A percentile compares a stretch with the other conserved stretches of the same genome.
These are phyloP conservation scores for Rhinopomastus cyanomelas DNA, from an alignment of 2,113 vertebrate species.

Conservation along the genomic window DNA sequence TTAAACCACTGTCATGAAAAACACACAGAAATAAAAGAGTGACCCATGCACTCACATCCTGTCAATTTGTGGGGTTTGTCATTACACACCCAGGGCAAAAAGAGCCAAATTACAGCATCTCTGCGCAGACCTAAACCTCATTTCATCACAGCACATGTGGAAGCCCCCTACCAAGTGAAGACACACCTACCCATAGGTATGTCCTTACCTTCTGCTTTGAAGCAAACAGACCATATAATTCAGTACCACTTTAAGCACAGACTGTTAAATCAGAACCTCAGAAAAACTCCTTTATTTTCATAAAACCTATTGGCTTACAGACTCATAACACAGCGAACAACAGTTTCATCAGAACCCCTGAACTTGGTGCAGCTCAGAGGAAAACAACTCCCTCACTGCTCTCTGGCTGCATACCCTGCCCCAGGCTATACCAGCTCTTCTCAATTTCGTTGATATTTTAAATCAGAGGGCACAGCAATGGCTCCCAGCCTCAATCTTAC, in stretches of 20 bases:
- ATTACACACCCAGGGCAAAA: background rate
- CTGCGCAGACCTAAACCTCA: accelerated
- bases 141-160: accelerated
- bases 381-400: background rate
- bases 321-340: background rate
- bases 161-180: background rate
- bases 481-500: background rate
- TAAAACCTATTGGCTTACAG: background rate
- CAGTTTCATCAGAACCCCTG: background rate
- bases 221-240: background rate
- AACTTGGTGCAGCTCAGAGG: background rate
- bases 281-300: background rate
- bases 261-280: background rate
- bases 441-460: background rate
- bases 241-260: background rate
- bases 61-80: constrained; percentile 1
- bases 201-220: background rate
- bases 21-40: background rate
- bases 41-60: constrained; percentile 6
- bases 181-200: accelerated
- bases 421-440: background rate
- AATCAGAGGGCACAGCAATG: background rate
- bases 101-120: background rate
- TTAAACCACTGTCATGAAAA: background rate
- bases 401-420: background rate